Percentiles rank a stretch among this genome's conserved stretches.
These are phyloP conservation scores for Melanargia galathea DNA, from an alignment of 2,888 invertebrate species.

Conservation along the genomic window DNA sequence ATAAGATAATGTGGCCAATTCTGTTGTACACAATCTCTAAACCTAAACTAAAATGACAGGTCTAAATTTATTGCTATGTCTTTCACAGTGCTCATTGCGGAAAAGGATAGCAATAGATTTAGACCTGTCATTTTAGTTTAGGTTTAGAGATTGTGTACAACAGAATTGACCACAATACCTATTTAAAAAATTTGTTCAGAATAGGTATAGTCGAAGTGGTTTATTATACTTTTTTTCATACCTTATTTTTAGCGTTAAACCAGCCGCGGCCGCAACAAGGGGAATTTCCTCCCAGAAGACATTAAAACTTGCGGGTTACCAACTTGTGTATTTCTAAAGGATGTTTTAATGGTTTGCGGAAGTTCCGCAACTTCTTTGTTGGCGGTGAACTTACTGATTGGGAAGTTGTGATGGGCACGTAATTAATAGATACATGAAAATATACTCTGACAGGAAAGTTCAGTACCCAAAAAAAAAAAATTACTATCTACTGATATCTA, in stretches of 20 bases:
- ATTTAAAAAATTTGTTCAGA: too few species aligned
- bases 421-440: conserved; percentile 1
- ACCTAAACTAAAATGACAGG: too few species aligned
- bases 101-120: too few species aligned
- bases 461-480: background rate
- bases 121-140: too few species aligned
- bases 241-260: conserved; percentile 39
- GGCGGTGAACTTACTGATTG: conserved; percentile 61
- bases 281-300: conserved; percentile 55
- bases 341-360: conserved; percentile 55
- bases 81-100: too few species aligned
- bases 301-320: conserved; percentile 68
- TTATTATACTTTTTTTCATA: background rate
- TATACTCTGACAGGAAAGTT: too few species aligned
- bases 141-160: too few species aligned
- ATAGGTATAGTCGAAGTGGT: background rate
- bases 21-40: too few species aligned
- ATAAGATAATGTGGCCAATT: too few species aligned
- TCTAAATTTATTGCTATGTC: too few species aligned
- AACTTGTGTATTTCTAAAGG: conserved; percentile 52
- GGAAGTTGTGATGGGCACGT: conserved; percentile 46
- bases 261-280: conserved; percentile 57
- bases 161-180: too few species aligned
- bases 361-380: conserved; percentile 55
- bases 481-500: too few species aligned